phyloP scores from a whole-genome alignment of 2,113 vertebrate genomes.

The Trochalopteron elliotii region DNA sequence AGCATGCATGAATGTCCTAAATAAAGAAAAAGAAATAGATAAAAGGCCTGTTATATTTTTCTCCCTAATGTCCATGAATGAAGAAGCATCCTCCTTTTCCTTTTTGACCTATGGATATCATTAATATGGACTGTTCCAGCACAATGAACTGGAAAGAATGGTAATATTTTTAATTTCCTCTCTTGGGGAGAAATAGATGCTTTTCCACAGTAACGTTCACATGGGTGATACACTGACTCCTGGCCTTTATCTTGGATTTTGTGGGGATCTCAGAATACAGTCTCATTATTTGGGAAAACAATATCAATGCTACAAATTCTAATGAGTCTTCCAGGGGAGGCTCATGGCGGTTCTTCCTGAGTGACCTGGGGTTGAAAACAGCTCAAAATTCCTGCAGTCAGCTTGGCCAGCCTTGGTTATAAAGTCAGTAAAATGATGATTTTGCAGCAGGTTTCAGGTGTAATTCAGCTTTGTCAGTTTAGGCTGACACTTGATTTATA shows the following conservation, averaged over 20 bases:
- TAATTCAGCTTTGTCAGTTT: not conserved
- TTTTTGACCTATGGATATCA: conserved; percentile 43
- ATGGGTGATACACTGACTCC: not conserved
- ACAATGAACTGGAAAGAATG: conserved; percentile 65
- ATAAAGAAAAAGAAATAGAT: conserved; percentile 42
- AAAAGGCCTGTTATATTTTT: conserved; percentile 2
- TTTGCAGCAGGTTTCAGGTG: not conserved
- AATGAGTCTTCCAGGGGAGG: not conserved
- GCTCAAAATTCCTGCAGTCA: not conserved
- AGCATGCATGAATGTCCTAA: not conserved
- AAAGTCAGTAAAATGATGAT: not conserved
- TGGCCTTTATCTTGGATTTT: conserved; percentile 22
- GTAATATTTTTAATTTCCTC: conserved; percentile 67
- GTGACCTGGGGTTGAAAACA: not conserved
- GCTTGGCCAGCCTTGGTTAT: not conserved
- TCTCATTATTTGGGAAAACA: not conserved
- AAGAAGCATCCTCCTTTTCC: not conserved
- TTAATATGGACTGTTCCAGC: conserved; percentile 55
- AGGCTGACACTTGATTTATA: not conserved
- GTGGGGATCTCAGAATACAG: not conserved
- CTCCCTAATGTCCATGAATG: not conserved
- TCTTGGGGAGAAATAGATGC: conserved; percentile 35
- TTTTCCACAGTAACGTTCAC: conserved; percentile 6
- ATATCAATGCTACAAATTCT: not conserved
- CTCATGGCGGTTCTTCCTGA: not conserved